Percentiles rank a stretch among this genome's conserved stretches.
Evolutionary conservation across 2,888 invertebrate species (phyloP).

Genomic region (Chalcis sispes): DNA sequence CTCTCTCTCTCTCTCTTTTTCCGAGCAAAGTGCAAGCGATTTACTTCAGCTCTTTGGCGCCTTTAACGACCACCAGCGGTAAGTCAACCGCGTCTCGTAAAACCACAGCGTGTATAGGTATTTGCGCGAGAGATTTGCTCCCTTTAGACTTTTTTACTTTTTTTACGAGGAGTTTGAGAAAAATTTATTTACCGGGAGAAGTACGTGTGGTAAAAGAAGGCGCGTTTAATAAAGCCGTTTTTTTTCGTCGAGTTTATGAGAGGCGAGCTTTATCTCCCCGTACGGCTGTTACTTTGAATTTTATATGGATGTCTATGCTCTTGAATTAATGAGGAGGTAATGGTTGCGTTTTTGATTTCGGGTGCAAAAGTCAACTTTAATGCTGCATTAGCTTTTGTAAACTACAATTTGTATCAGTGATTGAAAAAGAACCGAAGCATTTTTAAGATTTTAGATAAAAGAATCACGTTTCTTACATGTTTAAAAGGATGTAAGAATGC

Average conservation of each 20-base stretch:
- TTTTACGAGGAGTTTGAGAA: constrained; percentile 26
- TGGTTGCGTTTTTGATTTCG: neutral
- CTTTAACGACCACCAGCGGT: constrained; percentile 62
- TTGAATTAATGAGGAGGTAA: constrained; percentile 19
- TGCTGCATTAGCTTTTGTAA: too few species aligned
- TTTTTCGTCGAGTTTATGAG: constrained; percentile 29
- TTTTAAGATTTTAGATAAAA: too few species aligned
- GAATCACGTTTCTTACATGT: too few species aligned
- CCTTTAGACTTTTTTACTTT: constrained; percentile 45
- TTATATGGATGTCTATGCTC: neutral
- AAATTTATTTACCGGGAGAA: constrained; percentile 38
- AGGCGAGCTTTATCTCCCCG: constrained; percentile 13
- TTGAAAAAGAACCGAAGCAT: too few species aligned
- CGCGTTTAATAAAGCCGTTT: constrained; percentile 29
- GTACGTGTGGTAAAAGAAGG: neutral
- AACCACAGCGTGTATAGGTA: constrained; percentile 30
- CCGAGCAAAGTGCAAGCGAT: constrained; percentile 50
- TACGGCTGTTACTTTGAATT: constrained; percentile 12
- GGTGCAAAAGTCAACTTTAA: too few species aligned
- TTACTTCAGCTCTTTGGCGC: constrained; percentile 62
- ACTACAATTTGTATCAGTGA: too few species aligned
- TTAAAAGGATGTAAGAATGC: too few species aligned
- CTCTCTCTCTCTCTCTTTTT: constrained; percentile 45
- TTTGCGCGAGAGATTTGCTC: constrained; percentile 52
- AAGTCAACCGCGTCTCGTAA: constrained; percentile 54